Evolutionary conservation across 2,113 vertebrate species (phyloP), one percentile per base, ranked within the genome.

Genomic region (Leucopternis melanops): DNA sequence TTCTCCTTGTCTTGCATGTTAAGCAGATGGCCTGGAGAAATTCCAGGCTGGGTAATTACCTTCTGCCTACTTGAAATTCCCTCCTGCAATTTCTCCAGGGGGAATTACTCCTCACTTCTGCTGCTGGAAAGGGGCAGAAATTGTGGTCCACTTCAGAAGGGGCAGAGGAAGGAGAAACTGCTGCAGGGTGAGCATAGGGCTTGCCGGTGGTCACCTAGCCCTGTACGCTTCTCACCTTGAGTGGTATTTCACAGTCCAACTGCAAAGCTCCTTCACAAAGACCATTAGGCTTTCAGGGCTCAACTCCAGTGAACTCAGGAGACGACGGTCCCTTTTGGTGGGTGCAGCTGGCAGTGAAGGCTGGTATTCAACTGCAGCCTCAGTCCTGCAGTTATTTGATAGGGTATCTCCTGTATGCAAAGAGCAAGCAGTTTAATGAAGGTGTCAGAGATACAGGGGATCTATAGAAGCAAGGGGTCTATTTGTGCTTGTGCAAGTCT

Each of bases 21-120:
- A 92, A 81, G n/a, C 1, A 16, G 17, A 66, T 72, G 95, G 82
- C 79, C 90, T 96, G 92, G 90, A 94, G 59, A 88, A 91, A 91
- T 91, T 92, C 95, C 95, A 96, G 49, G 49, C 38, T 55, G 18
- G 16, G 23, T 85, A 96, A 94, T 96, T 94, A 94, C 27, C 49
- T 90, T 57, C 85, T 86, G 52, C 88, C 72, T 93, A 32, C 81
- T 52, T 86, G 57, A 89, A 95, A 93, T 89, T 95, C 93, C 57
- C 67, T 71, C 42, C 32, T 83, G 72, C 20, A 52, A 0, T 73
- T 83, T 80, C 52, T 75, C 40, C 77, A 50, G 22, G n/a, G 14
- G 70, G 62, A 95, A 82, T 89, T 75, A 62, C 22, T 90, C 52
- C 47, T 92, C 31, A 49, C 9, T 81, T 90, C 31, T 59, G 52